A percentile compares a stretch with the other conserved stretches of the same genome.
These are phyloP conservation scores for Halocaridina rubra DNA, from an alignment of 2,888 invertebrate species.

Conservation along the genomic window DNA sequence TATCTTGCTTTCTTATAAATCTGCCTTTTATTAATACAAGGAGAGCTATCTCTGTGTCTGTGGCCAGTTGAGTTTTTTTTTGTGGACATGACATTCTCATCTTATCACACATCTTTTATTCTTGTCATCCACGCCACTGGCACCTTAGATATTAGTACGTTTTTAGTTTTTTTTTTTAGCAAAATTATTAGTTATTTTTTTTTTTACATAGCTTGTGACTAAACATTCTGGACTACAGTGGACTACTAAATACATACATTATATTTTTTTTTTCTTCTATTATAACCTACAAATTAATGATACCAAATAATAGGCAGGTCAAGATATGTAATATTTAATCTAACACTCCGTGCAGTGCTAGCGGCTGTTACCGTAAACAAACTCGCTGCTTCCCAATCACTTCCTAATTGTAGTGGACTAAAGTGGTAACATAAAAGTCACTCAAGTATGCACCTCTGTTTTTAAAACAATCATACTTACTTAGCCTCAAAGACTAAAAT, in stretches of 20 bases:
- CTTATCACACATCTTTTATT: constrained; percentile 22
- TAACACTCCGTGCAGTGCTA: constrained; percentile 6
- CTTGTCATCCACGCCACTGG: constrained; percentile 41
- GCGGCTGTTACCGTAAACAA: too few relatives aligned
- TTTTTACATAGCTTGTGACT: constrained; percentile 57
- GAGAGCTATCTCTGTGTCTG: constrained; percentile 22
- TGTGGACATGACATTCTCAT: constrained; percentile 27
- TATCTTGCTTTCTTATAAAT: too few relatives aligned
- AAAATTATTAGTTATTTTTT: constrained; percentile 58
- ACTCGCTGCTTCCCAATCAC: too few relatives aligned
- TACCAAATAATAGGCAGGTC: constrained; percentile 61
- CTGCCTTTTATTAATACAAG: too few relatives aligned
- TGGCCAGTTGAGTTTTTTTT: constrained; percentile 22
- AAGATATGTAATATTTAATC: constrained; percentile 47
- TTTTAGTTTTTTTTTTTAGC: constrained; percentile 39
- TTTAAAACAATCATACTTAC: too few relatives aligned
- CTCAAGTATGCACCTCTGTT: too few relatives aligned
- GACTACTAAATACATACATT: constrained; percentile 54
- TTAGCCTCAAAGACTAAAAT: too few relatives aligned
- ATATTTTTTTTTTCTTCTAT: constrained; percentile 27
- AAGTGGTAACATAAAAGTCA: neutral
- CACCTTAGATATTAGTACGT: constrained; percentile 49
- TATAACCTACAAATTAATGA: constrained; percentile 51
- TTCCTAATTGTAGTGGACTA: too few relatives aligned
- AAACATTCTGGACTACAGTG: constrained; percentile 45